These are phyloP conservation scores for Baronia brevicornis DNA, from an alignment of 2,888 invertebrate genomes.

Conservation along the genomic window DNA sequence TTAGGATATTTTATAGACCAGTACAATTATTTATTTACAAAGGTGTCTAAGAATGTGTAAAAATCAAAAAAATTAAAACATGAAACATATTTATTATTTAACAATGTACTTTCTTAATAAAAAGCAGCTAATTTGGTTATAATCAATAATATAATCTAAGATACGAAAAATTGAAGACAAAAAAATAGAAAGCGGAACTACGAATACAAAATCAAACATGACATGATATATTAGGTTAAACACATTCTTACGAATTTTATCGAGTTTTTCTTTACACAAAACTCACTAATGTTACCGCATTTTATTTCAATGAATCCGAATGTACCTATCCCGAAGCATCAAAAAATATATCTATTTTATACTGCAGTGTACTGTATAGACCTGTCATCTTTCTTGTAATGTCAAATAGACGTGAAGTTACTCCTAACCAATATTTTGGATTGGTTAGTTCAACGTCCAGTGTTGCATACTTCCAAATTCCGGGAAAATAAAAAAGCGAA, in stretches of 20 bases:
- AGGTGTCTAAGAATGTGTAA: too few species aligned
- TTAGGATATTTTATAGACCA: too few species aligned
- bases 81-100: conserved; percentile 9
- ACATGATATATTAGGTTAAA: not conserved
- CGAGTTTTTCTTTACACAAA: conserved; percentile 11
- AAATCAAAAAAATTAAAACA: conserved; percentile 7
- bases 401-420: conserved; percentile 10
- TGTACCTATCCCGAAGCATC: too few species aligned
- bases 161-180: conserved; percentile 26
- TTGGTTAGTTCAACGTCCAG: too few species aligned
- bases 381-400: conserved; percentile 20
- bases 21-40: too few species aligned
- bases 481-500: too few species aligned
- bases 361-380: conserved; percentile 19
- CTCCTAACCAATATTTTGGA: too few species aligned
- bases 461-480: too few species aligned
- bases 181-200: conserved; percentile 7
- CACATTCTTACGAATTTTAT: conserved; percentile 14
- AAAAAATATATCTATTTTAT: conserved; percentile 18
- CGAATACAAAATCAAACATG: not conserved
- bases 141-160: conserved; percentile 32
- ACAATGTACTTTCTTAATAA: conserved; percentile 4
- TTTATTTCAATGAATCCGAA: conserved; percentile 5
- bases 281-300: conserved; percentile 14
- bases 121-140: conserved; percentile 16